These are phyloP conservation scores for Sesia apiformis DNA, from an alignment of 2,888 invertebrate genomes.

Conservation along the genomic window DNA sequence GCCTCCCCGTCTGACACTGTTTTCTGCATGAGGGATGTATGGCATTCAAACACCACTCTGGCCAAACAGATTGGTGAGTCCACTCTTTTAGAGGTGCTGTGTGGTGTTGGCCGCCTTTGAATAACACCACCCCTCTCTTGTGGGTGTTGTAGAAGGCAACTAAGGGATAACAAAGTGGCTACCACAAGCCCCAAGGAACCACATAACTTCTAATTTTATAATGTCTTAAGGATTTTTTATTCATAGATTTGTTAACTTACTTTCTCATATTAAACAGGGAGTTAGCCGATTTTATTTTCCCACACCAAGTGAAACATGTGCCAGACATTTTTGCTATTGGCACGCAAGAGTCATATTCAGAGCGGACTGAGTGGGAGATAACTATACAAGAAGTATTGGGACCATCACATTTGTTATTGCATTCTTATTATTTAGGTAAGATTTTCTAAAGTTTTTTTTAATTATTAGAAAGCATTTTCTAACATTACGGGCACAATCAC, in stretches of 20 bases:
- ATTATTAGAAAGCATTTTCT: too few relatives aligned
- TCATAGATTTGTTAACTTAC: not conserved
- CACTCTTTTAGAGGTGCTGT: too few relatives aligned
- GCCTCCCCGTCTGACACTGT: too few relatives aligned
- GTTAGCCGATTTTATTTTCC: slow-evolving; percentile 92
- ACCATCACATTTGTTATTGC: slow-evolving; percentile 92
- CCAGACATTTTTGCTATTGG: slow-evolving; percentile 95
- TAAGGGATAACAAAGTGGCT: too few relatives aligned
- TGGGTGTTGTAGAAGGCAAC: too few relatives aligned
- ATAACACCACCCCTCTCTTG: too few relatives aligned
- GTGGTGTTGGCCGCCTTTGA: too few relatives aligned
- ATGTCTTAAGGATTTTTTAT: not conserved
- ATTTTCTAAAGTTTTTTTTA: not conserved
- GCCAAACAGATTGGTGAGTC: too few relatives aligned
- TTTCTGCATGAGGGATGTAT: too few relatives aligned
- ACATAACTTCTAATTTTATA: not conserved
- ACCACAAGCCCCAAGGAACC: not conserved
- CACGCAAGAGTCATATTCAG: slow-evolving; percentile 94
- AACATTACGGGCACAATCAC: too few relatives aligned
- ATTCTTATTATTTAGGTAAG: slow-evolving; percentile 86
- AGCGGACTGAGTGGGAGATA: slow-evolving; percentile 91
- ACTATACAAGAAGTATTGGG: slow-evolving; percentile 94
- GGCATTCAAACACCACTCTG: too few relatives aligned
- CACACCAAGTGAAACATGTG: slow-evolving; percentile 87
- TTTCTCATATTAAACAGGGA: slow-evolving; percentile 69